Conservation (phyloP, 1,140 invertebrate species). For the Drosophila kurseongensis region DNA sequence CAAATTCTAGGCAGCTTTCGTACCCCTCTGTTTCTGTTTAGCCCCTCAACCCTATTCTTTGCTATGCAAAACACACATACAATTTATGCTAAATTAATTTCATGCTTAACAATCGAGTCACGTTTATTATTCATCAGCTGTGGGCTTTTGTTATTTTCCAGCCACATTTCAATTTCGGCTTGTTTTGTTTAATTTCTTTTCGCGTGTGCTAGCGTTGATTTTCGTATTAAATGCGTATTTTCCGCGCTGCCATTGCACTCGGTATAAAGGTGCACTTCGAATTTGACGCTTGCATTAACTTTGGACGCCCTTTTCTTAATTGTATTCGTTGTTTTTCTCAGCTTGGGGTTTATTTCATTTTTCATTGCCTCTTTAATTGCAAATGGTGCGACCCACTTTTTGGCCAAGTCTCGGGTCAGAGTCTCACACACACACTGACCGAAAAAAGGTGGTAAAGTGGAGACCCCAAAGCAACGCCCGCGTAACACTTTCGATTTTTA, state of each 20-base stretch:
- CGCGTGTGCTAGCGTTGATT: constrained; percentile 9
- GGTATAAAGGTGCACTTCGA: constrained; percentile 31
- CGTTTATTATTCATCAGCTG: constrained; percentile 65
- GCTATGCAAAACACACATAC: constrained; percentile 41
- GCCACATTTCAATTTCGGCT: constrained; percentile 36
- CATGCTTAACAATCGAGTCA: constrained; percentile 58
- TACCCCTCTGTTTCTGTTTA: not conserved
- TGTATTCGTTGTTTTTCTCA: constrained; percentile 48
- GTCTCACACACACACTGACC: constrained; percentile 13
- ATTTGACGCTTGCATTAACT: constrained; percentile 68
- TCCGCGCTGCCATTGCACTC: constrained; percentile 32
- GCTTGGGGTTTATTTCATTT: constrained; percentile 50
- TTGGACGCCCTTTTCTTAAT: constrained; percentile 63
- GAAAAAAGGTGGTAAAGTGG: constrained; percentile 34
- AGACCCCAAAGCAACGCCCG: constrained; percentile 63
- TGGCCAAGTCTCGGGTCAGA: constrained; percentile 52
- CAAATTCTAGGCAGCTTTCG: constrained; percentile 22
- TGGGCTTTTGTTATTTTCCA: constrained; percentile 37
- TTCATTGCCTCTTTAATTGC: constrained; percentile 75
- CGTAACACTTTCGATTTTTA: constrained; percentile 78
- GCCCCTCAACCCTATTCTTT: constrained; percentile 1
- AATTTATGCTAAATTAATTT: constrained; percentile 70
- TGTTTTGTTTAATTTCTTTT: constrained; percentile 35
- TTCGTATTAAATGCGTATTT: constrained; percentile 33
- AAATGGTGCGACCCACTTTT: constrained; percentile 70